phyloP scores from a whole-genome alignment of 2,888 invertebrate genomes.

The Resseliella maxima region DNA sequence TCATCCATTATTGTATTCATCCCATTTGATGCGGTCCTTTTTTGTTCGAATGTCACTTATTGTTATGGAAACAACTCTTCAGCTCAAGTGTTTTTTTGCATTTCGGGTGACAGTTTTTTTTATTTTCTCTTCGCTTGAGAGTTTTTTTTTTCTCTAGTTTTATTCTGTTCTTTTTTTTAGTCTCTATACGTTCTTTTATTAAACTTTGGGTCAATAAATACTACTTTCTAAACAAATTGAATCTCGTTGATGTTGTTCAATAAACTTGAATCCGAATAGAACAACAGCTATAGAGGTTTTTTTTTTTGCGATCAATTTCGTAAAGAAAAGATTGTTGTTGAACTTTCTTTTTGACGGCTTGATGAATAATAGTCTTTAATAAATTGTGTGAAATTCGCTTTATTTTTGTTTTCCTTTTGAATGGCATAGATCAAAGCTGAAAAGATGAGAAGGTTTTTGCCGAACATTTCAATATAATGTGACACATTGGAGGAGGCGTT shows the following conservation, averaged over 20 bases:
- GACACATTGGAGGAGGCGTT: neutral
- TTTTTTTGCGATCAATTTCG: constrained; percentile 33
- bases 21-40: neutral
- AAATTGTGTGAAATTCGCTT: too few relatives aligned
- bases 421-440: neutral
- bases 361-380: neutral
- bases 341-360: neutral
- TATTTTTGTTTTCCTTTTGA: neutral
- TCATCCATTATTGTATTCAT: constrained; percentile 1
- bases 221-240: neutral
- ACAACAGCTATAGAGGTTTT: neutral
- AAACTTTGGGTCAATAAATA: neutral
- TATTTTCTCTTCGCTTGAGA: neutral
- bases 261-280: neutral
- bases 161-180: neutral
- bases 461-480: neutral
- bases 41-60: neutral
- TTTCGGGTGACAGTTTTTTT: constrained; percentile 38
- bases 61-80: constrained; percentile 33
- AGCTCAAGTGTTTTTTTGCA: constrained; percentile 43
- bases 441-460: constrained; percentile 4
- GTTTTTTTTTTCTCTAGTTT: neutral
- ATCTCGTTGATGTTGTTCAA: constrained; percentile 15
- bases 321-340: neutral
- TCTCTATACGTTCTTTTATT: neutral